Percentiles rank a stretch among this genome's conserved stretches.
Evolutionary conservation across 2,888 invertebrate genomes (phyloP).

Genomic region (Scaptomyza tumidula): DNA sequence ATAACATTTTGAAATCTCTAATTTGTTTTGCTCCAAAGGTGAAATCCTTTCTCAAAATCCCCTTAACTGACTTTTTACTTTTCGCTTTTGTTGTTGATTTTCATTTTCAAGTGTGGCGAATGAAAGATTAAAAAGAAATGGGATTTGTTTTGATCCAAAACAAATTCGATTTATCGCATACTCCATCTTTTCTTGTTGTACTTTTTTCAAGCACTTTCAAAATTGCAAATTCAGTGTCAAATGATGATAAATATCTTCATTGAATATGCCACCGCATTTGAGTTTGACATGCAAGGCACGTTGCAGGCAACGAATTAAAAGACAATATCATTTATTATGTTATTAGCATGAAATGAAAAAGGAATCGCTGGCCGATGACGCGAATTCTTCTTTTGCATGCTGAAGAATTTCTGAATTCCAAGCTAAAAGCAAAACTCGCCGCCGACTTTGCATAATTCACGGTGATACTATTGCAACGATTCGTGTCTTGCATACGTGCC

Average conservation of each 20-base stretch:
- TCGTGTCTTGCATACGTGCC: conserved; percentile 62
- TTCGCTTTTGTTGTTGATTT: conserved; percentile 44
- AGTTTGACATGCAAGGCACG: conserved; percentile 72
- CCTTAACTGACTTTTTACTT: conserved; percentile 46
- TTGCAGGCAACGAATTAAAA: conserved; percentile 82
- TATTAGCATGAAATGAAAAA: conserved; percentile 70
- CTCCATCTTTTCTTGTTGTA: not conserved
- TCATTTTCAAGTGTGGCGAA: conserved; percentile 32
- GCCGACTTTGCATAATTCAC: conserved; percentile 60
- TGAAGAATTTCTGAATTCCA: conserved; percentile 55
- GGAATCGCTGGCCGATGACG: conserved; percentile 14
- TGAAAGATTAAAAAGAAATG: conserved; percentile 36
- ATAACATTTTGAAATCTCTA: conserved; percentile 82
- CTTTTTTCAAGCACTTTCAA: not conserved
- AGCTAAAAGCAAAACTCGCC: conserved; percentile 35
- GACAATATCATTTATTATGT: conserved; percentile 84
- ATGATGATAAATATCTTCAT: conserved; percentile 29
- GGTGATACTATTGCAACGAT: conserved; percentile 35
- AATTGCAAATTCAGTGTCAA: conserved; percentile 28
- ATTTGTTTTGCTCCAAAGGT: conserved; percentile 81
- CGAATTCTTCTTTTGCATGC: conserved; percentile 45
- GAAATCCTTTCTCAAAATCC: conserved; percentile 74
- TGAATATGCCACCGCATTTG: conserved; percentile 32
- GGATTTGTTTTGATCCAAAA: conserved; percentile 28
- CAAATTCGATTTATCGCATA: conserved; percentile 1